phyloP scores from a whole-genome alignment of 1,140 invertebrate genomes.

The Drosophila nigrodunni region DNA sequence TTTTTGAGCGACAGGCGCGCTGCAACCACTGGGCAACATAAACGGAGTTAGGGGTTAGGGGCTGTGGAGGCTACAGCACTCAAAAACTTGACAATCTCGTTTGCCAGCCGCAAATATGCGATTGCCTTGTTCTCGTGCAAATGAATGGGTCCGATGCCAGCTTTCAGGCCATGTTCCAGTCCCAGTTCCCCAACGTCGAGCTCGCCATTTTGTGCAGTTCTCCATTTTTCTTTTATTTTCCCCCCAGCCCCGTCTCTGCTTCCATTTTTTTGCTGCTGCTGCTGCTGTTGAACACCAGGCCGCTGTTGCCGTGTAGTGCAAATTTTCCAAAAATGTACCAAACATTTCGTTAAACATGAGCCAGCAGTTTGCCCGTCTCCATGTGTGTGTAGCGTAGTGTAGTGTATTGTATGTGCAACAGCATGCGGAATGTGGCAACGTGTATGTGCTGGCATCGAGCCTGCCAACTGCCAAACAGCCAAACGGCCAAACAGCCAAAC shows the following conservation, averaged over 20 bases:
- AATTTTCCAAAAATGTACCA: constrained; percentile 79
- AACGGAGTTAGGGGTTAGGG: constrained; percentile 1
- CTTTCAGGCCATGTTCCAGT: constrained; percentile 33
- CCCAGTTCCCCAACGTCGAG: constrained; percentile 23
- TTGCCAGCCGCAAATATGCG: constrained; percentile 77
- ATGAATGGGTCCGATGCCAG: constrained; percentile 62
- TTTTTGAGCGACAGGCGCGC: constrained; percentile 36
- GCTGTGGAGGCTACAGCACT: constrained; percentile 39
- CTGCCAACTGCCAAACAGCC: constrained; percentile 46
- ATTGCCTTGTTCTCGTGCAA: constrained; percentile 78
- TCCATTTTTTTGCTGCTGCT: constrained; percentile 5
- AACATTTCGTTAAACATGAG: constrained; percentile 74
- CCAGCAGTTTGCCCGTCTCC: constrained; percentile 25
- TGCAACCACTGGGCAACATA: constrained; percentile 1
- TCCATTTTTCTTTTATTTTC: constrained; percentile 24
- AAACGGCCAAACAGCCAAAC: constrained; percentile 41
- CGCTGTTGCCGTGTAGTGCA: constrained; percentile 60
- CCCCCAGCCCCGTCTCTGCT: neutral
- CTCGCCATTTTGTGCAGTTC: constrained; percentile 67
- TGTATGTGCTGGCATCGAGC: constrained; percentile 53
- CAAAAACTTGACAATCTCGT: constrained; percentile 81
- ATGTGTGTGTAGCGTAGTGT: neutral
- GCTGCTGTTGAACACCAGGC: constrained; percentile 3
- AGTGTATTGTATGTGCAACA: constrained; percentile 17
- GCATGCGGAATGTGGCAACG: constrained; percentile 27